These are phyloP conservation scores for Mylabris phalerata DNA, from an alignment of 1,140 invertebrate species.

Conservation along the genomic window DNA sequence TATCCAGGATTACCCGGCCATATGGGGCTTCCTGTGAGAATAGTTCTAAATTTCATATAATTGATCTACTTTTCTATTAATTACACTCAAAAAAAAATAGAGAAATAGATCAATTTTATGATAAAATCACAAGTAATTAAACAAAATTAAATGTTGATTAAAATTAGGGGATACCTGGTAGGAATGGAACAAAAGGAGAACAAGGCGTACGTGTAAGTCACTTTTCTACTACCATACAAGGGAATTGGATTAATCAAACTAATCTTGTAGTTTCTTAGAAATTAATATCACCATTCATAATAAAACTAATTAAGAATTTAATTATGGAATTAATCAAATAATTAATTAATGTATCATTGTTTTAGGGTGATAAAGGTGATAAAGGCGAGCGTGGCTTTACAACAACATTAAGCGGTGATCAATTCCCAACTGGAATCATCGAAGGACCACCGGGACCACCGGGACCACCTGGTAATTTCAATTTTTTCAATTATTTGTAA, in stretches of 20 bases:
- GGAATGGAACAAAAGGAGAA: slow-evolving; percentile 42
- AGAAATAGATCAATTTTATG: no score
- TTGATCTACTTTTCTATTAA: not conserved
- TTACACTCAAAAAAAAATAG: no score
- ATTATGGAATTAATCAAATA: not conserved
- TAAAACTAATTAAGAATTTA: not conserved
- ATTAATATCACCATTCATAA: not conserved
- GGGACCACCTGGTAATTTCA: slow-evolving; percentile 70
- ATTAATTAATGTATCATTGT: not conserved
- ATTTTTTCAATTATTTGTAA: not conserved
- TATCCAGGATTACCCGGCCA: slow-evolving; percentile 42
- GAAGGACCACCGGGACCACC: slow-evolving; percentile 89
- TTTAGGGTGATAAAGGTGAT: slow-evolving; percentile 80
- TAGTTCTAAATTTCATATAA: slow-evolving; percentile 5
- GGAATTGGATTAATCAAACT: not conserved
- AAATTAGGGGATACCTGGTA: slow-evolving; percentile 43
- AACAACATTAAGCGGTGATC: slow-evolving; percentile 82
- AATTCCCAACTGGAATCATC: slow-evolving; percentile 85
- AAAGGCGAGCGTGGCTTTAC: slow-evolving; percentile 86
- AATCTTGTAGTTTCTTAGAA: no score
- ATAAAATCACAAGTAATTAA: no score
- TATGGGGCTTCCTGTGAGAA: slow-evolving; percentile 44
- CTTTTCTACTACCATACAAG: not conserved
- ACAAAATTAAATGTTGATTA: not conserved
- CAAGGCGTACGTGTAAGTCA: slow-evolving; percentile 22